Conservation (phyloP, 2,113 vertebrate species). For the Neolamprologus falcicula region DNA sequence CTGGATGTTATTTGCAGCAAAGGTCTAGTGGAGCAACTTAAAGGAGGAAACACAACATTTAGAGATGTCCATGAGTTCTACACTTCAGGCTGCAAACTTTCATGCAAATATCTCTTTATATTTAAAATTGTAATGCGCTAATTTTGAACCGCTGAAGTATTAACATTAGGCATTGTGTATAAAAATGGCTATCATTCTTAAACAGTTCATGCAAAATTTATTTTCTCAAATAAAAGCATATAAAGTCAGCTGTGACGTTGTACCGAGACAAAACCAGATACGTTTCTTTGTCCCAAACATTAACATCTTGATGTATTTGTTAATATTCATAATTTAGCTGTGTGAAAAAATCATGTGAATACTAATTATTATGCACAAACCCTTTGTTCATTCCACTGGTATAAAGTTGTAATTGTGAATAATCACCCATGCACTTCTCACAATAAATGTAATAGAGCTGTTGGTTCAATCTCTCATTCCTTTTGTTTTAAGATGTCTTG, state of each 20-base stretch:
- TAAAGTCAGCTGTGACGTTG: not conserved
- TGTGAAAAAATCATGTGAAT: not conserved
- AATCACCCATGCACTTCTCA: not conserved
- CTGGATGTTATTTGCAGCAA: not conserved
- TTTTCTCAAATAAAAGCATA: not conserved
- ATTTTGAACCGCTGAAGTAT: not conserved
- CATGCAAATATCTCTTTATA: not conserved
- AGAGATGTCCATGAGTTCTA: not conserved
- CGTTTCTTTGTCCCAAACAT: not conserved
- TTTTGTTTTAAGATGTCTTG: not conserved
- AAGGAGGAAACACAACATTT: not conserved
- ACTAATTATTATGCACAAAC: not conserved
- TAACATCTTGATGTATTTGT: not conserved
- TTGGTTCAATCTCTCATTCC: not conserved
- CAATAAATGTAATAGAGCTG: not conserved
- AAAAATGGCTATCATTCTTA: not conserved
- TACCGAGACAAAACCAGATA: rapidly evolving
- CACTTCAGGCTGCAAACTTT: not conserved
- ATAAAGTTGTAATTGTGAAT: not conserved
- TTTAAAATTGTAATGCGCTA: not conserved
- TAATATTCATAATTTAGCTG: not conserved
- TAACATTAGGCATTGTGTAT: not conserved
- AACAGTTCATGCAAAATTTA: not conserved
- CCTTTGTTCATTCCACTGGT: not conserved
- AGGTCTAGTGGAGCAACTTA: not conserved